A percentile compares a stretch with the other conserved stretches of the same genome.
phyloP scores from a whole-genome alignment of 2,113 vertebrate species.

The Chamaetylas fuelleborni region DNA sequence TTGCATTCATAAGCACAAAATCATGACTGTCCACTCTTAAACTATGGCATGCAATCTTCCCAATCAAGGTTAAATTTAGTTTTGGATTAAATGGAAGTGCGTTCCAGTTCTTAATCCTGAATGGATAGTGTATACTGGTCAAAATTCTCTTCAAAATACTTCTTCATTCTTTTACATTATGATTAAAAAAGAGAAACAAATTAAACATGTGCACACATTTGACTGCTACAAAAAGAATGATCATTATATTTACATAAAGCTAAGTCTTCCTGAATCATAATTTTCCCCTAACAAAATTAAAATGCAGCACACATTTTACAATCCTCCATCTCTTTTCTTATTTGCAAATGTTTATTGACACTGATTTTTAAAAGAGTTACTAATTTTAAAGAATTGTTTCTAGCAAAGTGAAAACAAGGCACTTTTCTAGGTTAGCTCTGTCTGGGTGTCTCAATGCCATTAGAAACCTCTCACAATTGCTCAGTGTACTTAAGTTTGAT shows the following conservation, averaged over 20 bases:
- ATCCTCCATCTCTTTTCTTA: conserved; percentile 19
- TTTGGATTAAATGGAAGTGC: background rate
- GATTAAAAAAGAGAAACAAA: background rate
- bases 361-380: conserved; percentile 51
- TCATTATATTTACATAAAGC: background rate
- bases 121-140: background rate
- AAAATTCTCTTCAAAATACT: background rate
- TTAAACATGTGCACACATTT: background rate
- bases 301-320: background rate
- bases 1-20: background rate
- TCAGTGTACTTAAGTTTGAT: conserved; percentile 76
- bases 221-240: background rate
- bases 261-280: background rate
- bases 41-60: background rate
- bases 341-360: conserved; percentile 53
- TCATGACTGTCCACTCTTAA: background rate
- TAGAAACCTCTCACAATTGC: conserved; percentile 74
- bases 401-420: conserved; percentile 63
- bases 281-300: conserved; percentile 6
- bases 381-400: conserved; percentile 61
- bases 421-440: conserved; percentile 48
- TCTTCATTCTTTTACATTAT: background rate
- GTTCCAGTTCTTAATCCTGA: background rate
- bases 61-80: background rate
- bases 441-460: conserved; percentile 63